Evolutionary conservation across 1,140 invertebrate genomes (phyloP), one percentile per base, ranked within the genome.

Genomic region (Eupeodes corollae): DNA sequence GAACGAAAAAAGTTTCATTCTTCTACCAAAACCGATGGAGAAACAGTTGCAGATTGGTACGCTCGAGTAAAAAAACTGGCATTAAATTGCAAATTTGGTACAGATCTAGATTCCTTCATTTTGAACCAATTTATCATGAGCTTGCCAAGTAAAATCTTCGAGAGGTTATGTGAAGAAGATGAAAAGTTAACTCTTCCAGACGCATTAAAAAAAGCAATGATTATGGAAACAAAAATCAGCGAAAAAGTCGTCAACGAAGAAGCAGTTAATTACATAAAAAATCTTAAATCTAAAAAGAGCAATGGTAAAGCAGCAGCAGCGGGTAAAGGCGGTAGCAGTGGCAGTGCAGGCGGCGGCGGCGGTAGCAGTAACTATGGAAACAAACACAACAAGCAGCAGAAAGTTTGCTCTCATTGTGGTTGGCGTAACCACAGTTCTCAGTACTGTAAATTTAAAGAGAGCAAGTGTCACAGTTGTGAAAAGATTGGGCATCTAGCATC

Each of bases 401-500:
- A 39, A 21, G 10, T 18, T 19, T 47, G 46, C 16, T 8, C 15
- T 18, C 31, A 47, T 34, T 47, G 46, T 32, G 46, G 38, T 5
- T 47, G 46, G 46, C 16, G 26, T 11, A 47, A 47, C 16, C 46
- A 47, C 41, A 15, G 13, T 5, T 6, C 38, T 1, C 8, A 40
- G 18, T 11, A 40, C 14, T 47, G 35, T 21, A 26, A 33, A 16
- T 40, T 26, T 33, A 34, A 15, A 44, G 43, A n/a, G n/a, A n/a
- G n/a, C 21, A 40, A 41, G 34, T 40, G 46, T 41, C 14, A 41
- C 32, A 3, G 37, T 16, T 47, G 38, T 41, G 26, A 16, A 8
- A 44, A 35, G 16, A 41, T 45, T 12, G 46, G 46, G 26, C 42
- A 51, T 13, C 13, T 46, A 15, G 44, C 49, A 26, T 40, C 31